Percentiles rank a stretch among this genome's conserved stretches.
Evolutionary conservation across 2,113 vertebrate genomes (phyloP).

Genomic region (Scomber japonicus): DNA sequence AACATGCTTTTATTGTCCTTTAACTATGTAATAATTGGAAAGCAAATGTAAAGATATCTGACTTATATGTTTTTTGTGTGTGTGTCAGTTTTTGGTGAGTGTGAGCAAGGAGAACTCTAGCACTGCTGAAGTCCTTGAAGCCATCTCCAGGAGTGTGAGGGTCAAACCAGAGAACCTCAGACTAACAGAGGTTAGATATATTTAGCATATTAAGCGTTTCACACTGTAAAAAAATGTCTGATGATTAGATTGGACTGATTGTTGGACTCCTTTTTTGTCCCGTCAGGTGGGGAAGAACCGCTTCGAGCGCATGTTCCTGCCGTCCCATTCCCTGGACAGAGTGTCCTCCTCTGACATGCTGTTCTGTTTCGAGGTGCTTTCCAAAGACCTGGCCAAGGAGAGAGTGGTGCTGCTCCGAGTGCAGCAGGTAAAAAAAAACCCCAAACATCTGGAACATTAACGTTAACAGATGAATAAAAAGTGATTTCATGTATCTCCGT

Average conservation of each 20-base stretch:
- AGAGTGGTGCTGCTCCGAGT: slow-evolving; percentile 92
- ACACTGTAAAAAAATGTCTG: background rate
- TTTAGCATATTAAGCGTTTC: background rate
- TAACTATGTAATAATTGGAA: background rate
- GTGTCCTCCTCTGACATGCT: slow-evolving; percentile 90
- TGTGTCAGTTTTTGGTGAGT: slow-evolving; percentile 92
- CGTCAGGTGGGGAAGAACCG: slow-evolving; percentile 91
- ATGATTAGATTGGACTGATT: background rate
- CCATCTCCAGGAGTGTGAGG: slow-evolving; percentile 90
- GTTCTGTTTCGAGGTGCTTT: slow-evolving; percentile 96
- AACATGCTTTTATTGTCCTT: background rate
- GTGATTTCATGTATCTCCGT: background rate
- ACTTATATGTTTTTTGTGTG: background rate
- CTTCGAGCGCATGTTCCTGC: slow-evolving; percentile 91
- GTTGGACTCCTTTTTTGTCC: background rate
- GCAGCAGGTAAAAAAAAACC: slow-evolving; percentile 88
- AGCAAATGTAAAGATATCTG: background rate
- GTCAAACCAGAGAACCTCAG: slow-evolving; percentile 94
- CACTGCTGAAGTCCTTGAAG: slow-evolving; percentile 93
- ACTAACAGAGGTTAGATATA: slow-evolving; percentile 89
- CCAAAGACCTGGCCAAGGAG: slow-evolving; percentile 95
- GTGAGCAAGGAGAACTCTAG: slow-evolving; percentile 97
- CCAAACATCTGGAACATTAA: background rate
- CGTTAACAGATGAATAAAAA: background rate
- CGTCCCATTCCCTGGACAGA: slow-evolving; percentile 90